phyloP scores from a whole-genome alignment of 2,113 vertebrate genomes.

The Pseudorectes ferrugineus region DNA sequence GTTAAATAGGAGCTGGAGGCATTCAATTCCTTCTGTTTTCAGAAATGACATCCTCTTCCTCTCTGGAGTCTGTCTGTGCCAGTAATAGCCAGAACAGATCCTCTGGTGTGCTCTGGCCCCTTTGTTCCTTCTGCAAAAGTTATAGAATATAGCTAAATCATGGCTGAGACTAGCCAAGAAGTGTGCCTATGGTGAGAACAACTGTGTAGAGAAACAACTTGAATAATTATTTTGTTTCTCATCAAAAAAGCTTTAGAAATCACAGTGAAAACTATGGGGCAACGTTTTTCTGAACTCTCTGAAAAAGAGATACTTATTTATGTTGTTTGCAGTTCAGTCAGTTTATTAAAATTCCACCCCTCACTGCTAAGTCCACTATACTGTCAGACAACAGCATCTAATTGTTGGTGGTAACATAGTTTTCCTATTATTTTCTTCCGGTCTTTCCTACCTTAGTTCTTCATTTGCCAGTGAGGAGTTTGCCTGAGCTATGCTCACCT shows the following conservation, averaged over 20 bases:
- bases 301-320: not conserved
- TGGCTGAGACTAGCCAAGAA: not conserved
- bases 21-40: not conserved
- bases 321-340: not conserved
- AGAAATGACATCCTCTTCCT: not conserved
- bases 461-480: not conserved
- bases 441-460: not conserved
- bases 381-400: not conserved
- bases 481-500: not conserved
- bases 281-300: not conserved
- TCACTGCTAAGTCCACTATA: not conserved
- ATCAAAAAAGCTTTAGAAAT: not conserved
- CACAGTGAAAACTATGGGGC: not conserved
- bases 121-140: not conserved
- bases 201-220: not conserved
- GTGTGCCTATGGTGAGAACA: not conserved
- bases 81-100: slow-evolving; percentile 28
- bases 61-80: not conserved
- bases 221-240: not conserved
- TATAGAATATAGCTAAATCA: not conserved
- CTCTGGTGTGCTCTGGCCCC: not conserved
- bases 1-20: not conserved
- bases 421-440: not conserved
- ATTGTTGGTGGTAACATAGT: not conserved
- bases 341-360: not conserved